A percentile compares a stretch with the other conserved stretches of the same genome.
Conservation (phyloP, 2,888 invertebrate genomes). For the Nesidiocoris tenuis region DNA sequence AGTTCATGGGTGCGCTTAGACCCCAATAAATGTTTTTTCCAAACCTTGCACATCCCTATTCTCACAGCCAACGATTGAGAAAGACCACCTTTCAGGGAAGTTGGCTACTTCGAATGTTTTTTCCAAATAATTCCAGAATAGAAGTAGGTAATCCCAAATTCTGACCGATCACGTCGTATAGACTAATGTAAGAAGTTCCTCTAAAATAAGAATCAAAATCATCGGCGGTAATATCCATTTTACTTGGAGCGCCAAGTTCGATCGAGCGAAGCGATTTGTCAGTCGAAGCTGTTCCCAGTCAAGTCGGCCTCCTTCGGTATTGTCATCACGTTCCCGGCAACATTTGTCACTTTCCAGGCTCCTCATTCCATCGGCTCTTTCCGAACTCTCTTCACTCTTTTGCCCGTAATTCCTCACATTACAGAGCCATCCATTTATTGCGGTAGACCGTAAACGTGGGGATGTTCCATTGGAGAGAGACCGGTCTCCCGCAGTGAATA, state of each 20-base stretch:
- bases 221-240: background rate
- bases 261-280: background rate
- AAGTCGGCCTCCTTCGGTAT: constrained; percentile 5
- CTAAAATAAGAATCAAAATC: background rate
- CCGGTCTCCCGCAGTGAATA: background rate
- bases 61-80: no score
- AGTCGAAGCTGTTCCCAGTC: background rate
- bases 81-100: background rate
- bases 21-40: no score
- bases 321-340: constrained; percentile 42
- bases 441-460: background rate
- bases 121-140: no score
- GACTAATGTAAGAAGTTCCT: background rate
- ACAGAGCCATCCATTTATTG: constrained; percentile 45
- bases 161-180: background rate
- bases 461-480: background rate
- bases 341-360: constrained; percentile 40
- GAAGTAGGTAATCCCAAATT: background rate
- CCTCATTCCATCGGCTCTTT: constrained; percentile 1
- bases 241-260: background rate
- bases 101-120: no score
- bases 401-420: constrained; percentile 43
- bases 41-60: no score
- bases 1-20: no score
- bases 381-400: constrained; percentile 1